A percentile compares a stretch with the other conserved stretches of the same genome.
These are phyloP conservation scores for Drosophila affinis DNA, from an alignment of 2,888 invertebrate species.

Conservation along the genomic window DNA sequence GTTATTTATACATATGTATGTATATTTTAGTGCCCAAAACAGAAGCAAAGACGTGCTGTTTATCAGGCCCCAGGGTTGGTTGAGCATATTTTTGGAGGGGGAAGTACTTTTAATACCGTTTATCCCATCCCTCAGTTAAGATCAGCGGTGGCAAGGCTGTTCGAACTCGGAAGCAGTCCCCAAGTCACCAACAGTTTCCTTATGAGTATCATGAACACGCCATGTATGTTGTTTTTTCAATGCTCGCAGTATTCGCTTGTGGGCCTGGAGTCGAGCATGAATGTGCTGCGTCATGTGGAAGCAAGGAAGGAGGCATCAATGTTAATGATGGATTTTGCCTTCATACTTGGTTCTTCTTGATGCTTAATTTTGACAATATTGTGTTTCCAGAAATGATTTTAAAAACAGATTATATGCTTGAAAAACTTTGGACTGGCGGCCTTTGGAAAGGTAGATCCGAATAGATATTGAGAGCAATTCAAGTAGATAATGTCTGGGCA, in stretches of 20 bases:
- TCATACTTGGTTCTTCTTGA: background rate
- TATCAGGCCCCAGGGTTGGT: constrained; percentile 29
- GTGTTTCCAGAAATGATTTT: no score
- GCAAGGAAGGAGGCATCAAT: background rate
- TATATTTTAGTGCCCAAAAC: constrained; percentile 30
- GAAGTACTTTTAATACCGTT: constrained; percentile 5
- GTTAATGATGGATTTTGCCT: background rate
- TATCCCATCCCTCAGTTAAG: constrained; percentile 1
- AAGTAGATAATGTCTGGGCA: background rate
- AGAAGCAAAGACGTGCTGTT: constrained; percentile 20
- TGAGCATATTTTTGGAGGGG: constrained; percentile 11
- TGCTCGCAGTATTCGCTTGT: background rate
- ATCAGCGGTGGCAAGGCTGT: background rate
- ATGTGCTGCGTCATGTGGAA: background rate
- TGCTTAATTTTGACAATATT: no score
- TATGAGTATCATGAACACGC: background rate
- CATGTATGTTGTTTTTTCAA: background rate
- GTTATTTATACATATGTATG: constrained; percentile 29
- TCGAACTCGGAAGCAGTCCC: no score
- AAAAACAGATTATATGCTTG: no score
- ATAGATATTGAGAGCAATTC: no score
- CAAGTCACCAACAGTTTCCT: no score
- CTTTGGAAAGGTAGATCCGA: no score
- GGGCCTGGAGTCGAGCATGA: background rate
- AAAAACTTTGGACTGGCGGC: no score